Base-by-base conservation (phyloP, 2,888 invertebrate genomes). In the Cheilosia grossa region DNA sequence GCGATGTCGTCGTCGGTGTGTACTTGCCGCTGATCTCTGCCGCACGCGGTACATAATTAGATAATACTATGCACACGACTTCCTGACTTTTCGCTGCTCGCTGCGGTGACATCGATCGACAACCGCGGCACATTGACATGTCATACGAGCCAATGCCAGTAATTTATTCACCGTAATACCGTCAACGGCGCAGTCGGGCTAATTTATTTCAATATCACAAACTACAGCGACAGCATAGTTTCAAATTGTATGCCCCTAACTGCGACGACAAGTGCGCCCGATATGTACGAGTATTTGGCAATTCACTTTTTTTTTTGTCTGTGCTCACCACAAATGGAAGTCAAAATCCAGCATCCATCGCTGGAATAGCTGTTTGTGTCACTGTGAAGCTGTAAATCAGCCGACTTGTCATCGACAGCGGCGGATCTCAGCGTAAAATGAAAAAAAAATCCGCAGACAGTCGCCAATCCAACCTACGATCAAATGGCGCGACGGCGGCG, bases 151-250 rank as follows among this genome's bases (percentile, higher is more conserved):
- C 83, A 67, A 83, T 80, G 80, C 58, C 53, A 49, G 80, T 80
- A 82, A 78, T 82, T 82, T 82, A 82, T 82, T 78, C 78, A 73
- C 56, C 61, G 40, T 44, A 58, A 51, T 19, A 51, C n/a, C n/a
- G 13, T 19, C 47, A 17, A 6, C 24, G 37, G 1, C 24, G 30
- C 15, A 33, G 74, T 61, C 59, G 21, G 67, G 74, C 83, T 80
- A 83, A 83, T 83, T 83, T 83, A 83, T 83, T 83, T 83, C 83
- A 80, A 74, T 80, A 83, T 83, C 83, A 73, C 64, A 74, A 51
- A 24, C 59, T 51, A 44, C 44, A 44, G 21, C 58, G 33, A 21
- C 42, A 40, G 0, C 51, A 59, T 77, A 69, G 58, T 58, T 79
- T 67, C 17, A 58, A 73, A 82, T 59, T 47, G 69, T 70, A 64